These are phyloP conservation scores for Pseudopodoces humilis DNA, from an alignment of 2,113 vertebrate species.

Conservation along the genomic window DNA sequence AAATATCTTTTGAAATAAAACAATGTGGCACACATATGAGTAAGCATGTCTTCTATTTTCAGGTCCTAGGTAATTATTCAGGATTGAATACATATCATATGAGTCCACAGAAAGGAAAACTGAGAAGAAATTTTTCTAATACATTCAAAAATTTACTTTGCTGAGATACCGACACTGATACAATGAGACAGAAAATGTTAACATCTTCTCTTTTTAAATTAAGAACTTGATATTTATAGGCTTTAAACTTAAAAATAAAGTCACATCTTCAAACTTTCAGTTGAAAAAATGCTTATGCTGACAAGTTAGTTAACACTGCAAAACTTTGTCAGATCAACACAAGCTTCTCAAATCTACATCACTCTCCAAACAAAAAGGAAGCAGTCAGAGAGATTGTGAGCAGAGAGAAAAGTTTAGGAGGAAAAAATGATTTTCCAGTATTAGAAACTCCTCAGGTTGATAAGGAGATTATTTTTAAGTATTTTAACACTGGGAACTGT, in stretches of 20 bases:
- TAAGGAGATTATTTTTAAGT: not conserved
- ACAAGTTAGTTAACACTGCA: not conserved
- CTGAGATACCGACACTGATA: not conserved
- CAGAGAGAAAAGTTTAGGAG: not conserved
- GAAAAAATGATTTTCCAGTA: not conserved
- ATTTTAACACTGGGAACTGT: not conserved
- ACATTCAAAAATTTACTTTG: not conserved
- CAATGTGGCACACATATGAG: not conserved
- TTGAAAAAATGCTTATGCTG: not conserved
- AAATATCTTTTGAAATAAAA: not conserved
- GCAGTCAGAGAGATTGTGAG: not conserved
- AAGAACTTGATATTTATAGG: not conserved
- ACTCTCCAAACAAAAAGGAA: not conserved
- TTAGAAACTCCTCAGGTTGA: not conserved
- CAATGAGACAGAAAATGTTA: not conserved
- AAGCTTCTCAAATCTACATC: not conserved
- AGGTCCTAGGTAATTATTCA: not conserved
- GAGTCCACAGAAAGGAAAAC: not conserved
- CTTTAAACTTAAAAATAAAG: not conserved
- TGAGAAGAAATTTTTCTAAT: not conserved
- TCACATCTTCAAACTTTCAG: not conserved
- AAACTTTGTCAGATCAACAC: not conserved
- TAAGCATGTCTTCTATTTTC: not conserved
- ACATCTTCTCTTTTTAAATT: not conserved
- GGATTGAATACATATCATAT: not conserved